These are phyloP conservation scores for Polylopha cassiicola DNA, from an alignment of 2,888 invertebrate species.

Conservation along the genomic window DNA sequence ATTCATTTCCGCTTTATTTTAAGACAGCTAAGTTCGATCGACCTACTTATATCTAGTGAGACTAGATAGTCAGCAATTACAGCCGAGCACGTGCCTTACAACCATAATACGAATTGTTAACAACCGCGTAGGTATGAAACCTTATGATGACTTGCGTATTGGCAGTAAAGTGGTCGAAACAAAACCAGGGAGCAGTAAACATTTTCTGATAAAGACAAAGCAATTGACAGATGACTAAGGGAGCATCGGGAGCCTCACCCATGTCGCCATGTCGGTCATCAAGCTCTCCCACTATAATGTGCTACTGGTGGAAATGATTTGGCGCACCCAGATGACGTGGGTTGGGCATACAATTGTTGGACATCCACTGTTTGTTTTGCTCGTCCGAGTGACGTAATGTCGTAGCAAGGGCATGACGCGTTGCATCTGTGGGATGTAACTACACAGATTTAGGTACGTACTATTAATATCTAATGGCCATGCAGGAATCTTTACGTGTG, in stretches of 20 bases:
- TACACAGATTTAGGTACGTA: slow-evolving; percentile 12
- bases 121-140: no score
- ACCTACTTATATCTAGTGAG: no score
- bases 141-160: no score
- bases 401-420: slow-evolving; percentile 38
- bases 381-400: slow-evolving; percentile 47
- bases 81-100: no score
- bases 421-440: slow-evolving; percentile 37
- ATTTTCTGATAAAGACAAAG: neutral
- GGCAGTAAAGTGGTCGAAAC: no score
- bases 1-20: no score
- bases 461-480: slow-evolving; percentile 39
- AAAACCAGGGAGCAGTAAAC: no score
- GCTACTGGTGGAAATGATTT: slow-evolving; percentile 39
- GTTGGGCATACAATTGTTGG: slow-evolving; percentile 50
- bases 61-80: no score
- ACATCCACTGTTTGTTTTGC: slow-evolving; percentile 42
- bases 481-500: slow-evolving; percentile 24
- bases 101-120: no score
- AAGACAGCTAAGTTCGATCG: no score
- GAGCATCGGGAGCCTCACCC: slow-evolving; percentile 19
- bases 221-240: neutral
- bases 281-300: slow-evolving; percentile 13
- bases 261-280: slow-evolving; percentile 9
- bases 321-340: slow-evolving; percentile 56